Evolutionary conservation across 2,797 vertebrate species (phyloP), one percentile per base, ranked within the genome.

Genomic region (Rousettus madagascariensis): DNA sequence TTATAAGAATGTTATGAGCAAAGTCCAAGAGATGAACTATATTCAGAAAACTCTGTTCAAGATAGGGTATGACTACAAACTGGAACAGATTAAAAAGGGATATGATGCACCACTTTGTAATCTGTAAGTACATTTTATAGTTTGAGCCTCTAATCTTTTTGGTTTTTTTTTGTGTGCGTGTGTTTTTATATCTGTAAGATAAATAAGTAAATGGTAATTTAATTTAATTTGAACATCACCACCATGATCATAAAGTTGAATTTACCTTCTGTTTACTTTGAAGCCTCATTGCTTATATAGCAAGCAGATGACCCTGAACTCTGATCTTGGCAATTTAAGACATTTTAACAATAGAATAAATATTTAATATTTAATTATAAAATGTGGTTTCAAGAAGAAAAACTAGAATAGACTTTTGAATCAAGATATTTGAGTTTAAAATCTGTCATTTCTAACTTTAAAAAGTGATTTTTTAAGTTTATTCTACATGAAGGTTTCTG

Each of bases 1-100:
- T 98, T 99, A 99, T 98, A 99, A 99, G 98, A 99, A 99, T 0
- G 99, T 99, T 92, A 99, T 99, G 99, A 99, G 99, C 97, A 99
- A 99, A 99, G 99, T 99, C 86, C 99, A 99, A 97, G 99, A 99
- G 98, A 99, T 99, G 99, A 99, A 98, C 97, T 99, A 98, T 33
- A 86, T 99, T 95, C 99, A 99, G 98, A 99, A 98, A 98, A 99
- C 99, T 7, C 97, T 99, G 84, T 99, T 99, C 98, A 99, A 99
- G 66, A 98, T 99, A 97, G 99, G 99, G 51, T 99, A 99, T 96
- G 99, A 99, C 96, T 99, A 99, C 97, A 99, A 99, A 98, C 94
- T 99, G 85, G 99, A 99, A 93, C 99, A 99, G 98, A 99, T 99
- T 97, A 99, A 99, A 98, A 99, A 98, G 36, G 99, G 99, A 90